Percentiles rank a stretch among this genome's conserved stretches.
Evolutionary conservation across 2,888 invertebrate genomes (phyloP).

Genomic region (Caenorhabditis wallacei): DNA sequence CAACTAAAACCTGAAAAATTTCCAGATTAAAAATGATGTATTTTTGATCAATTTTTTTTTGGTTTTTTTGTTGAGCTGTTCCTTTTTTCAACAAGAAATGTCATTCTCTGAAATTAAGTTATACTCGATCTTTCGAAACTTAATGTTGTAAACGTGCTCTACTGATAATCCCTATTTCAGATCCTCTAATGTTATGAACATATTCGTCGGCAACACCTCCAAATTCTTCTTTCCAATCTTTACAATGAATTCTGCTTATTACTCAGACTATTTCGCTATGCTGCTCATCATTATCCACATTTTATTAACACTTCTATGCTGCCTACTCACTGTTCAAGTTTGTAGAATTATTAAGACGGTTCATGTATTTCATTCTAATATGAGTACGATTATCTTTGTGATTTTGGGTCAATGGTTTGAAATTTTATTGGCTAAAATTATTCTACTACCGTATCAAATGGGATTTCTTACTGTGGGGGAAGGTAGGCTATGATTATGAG

Average conservation of each 20-base stretch:
- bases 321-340: slow-evolving; percentile 48
- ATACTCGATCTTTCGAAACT: no score
- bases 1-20: no score
- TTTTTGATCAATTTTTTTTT: no score
- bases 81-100: no score
- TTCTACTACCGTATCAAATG: slow-evolving; percentile 52
- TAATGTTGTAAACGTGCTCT: no score
- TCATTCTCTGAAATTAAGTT: no score
- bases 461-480: slow-evolving; percentile 45
- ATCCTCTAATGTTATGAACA: slow-evolving; percentile 62
- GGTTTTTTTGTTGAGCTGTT: no score
- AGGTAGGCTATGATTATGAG: no score
- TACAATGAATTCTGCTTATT: slow-evolving; percentile 42
- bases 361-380: slow-evolving; percentile 56
- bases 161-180: no score
- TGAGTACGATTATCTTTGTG: slow-evolving; percentile 42
- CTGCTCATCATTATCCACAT: slow-evolving; percentile 39
- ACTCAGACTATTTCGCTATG: slow-evolving; percentile 15
- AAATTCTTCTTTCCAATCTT: slow-evolving; percentile 58
- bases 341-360: slow-evolving; percentile 40
- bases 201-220: slow-evolving; percentile 52
- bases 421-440: slow-evolving; percentile 40
- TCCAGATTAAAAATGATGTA: no score
- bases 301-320: slow-evolving; percentile 38
- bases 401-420: slow-evolving; percentile 60